Conservation (phyloP, 2,113 vertebrate species). For the Lasiurus cinereus region DNA sequence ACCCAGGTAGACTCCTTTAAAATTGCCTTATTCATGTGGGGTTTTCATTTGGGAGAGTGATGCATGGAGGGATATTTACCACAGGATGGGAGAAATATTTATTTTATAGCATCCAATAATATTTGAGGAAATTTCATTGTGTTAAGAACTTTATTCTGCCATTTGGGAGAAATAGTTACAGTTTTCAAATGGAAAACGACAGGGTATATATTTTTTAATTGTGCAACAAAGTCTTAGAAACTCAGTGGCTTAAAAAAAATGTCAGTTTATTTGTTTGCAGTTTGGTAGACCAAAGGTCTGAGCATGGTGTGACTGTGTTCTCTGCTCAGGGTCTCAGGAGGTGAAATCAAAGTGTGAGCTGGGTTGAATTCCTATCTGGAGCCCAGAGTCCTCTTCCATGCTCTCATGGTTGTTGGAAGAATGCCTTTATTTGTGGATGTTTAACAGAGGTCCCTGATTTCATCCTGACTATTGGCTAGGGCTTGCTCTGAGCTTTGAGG, state of each 20-base stretch:
- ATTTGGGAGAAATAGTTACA: background rate
- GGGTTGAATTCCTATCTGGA: background rate
- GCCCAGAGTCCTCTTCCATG: background rate
- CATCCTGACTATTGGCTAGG: background rate
- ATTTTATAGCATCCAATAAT: background rate
- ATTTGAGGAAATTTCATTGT: background rate
- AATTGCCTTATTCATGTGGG: background rate
- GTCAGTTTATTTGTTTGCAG: background rate
- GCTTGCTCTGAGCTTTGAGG: background rate
- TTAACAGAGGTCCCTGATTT: background rate
- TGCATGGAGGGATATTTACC: background rate
- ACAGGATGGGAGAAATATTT: constrained; percentile 19
- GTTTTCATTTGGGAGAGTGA: background rate
- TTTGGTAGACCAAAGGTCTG: background rate
- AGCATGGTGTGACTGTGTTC: background rate
- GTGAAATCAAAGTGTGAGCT: background rate
- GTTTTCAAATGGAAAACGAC: constrained; percentile 28
- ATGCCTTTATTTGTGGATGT: background rate
- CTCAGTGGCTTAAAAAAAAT: background rate
- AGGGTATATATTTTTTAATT: background rate
- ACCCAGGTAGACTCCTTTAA: background rate
- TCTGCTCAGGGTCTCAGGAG: background rate
- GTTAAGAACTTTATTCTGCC: background rate
- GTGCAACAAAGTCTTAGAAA: background rate
- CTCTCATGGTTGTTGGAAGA: background rate